Conservation (phyloP, 1,140 invertebrate species). For the Alviniconcha marisindica region DNA sequence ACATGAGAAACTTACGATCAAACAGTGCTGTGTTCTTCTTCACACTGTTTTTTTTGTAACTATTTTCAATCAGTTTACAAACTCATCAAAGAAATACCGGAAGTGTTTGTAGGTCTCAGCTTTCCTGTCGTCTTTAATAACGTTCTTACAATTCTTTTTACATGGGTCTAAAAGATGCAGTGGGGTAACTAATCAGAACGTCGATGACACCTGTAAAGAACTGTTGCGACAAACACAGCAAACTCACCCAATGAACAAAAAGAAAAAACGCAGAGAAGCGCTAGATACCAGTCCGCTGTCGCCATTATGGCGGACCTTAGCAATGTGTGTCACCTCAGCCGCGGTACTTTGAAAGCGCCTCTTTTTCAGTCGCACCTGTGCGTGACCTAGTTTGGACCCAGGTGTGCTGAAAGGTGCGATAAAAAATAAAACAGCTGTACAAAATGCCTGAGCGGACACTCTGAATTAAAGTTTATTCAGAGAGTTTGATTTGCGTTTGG, state of each 20-base stretch:
- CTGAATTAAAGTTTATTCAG: no score
- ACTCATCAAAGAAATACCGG: constrained; percentile 9
- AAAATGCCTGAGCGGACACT: no score
- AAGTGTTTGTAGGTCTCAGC: constrained; percentile 16
- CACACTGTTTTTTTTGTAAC: no score
- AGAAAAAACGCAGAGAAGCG: background rate
- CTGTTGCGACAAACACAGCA: background rate
- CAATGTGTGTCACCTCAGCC: constrained; percentile 34
- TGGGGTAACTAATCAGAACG: no score
- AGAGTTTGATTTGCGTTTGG: no score
- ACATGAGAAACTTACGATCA: no score
- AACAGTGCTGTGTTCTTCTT: no score
- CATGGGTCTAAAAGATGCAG: no score
- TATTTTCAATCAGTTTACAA: background rate
- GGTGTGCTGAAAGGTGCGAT: constrained; percentile 19
- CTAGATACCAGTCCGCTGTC: constrained; percentile 16
- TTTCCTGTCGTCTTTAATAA: no score
- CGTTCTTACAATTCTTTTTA: no score
- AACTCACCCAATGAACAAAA: constrained; percentile 25
- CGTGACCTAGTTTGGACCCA: constrained; percentile 17
- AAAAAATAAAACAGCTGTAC: no score
- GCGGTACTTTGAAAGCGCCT: constrained; percentile 33
- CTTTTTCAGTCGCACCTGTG: constrained; percentile 36
- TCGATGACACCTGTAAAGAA: no score
- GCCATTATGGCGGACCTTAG: constrained; percentile 36